A percentile compares a stretch with the other conserved stretches of the same genome.
phyloP scores from a whole-genome alignment of 2,888 invertebrate genomes.

The Pyrochroa serraticornis region DNA sequence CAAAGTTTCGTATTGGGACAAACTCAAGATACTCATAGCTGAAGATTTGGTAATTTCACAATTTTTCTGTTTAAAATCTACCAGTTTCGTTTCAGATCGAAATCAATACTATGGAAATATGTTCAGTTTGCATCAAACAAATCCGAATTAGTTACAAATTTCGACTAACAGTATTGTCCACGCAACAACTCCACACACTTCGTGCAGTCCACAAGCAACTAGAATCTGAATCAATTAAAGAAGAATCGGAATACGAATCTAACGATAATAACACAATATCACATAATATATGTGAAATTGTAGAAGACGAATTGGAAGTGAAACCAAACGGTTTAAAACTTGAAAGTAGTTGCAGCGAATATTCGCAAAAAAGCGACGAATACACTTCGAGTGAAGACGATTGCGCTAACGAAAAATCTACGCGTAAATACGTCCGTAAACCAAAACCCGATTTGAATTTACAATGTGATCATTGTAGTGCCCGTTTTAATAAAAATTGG shows the following conservation, averaged over 20 bases:
- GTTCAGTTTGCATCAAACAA: conserved; percentile 36
- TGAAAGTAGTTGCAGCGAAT: background rate
- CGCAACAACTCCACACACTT: conserved; percentile 33
- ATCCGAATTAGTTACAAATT: conserved; percentile 41
- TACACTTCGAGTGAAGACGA: background rate
- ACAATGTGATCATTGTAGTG: conserved; percentile 41
- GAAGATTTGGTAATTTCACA: conserved; percentile 32
- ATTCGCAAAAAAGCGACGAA: background rate
- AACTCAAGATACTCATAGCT: conserved; percentile 37
- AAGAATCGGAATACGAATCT: background rate
- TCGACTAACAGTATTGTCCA: conserved; percentile 38
- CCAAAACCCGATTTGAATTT: conserved; percentile 13
- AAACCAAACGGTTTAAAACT: background rate
- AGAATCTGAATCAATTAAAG: background rate
- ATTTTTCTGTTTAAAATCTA: background rate
- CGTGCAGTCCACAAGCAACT: background rate
- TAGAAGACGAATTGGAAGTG: too few species aligned
- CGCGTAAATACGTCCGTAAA: background rate
- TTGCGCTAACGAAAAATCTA: background rate
- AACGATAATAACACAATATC: background rate
- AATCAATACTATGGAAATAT: conserved; percentile 36
- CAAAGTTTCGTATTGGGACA: conserved; percentile 37
- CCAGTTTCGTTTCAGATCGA: conserved; percentile 34
- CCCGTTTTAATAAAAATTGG: conserved; percentile 40
- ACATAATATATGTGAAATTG: too few species aligned